Conservation (phyloP, 2,797 vertebrate species). For the Falco biarmicus region DNA sequence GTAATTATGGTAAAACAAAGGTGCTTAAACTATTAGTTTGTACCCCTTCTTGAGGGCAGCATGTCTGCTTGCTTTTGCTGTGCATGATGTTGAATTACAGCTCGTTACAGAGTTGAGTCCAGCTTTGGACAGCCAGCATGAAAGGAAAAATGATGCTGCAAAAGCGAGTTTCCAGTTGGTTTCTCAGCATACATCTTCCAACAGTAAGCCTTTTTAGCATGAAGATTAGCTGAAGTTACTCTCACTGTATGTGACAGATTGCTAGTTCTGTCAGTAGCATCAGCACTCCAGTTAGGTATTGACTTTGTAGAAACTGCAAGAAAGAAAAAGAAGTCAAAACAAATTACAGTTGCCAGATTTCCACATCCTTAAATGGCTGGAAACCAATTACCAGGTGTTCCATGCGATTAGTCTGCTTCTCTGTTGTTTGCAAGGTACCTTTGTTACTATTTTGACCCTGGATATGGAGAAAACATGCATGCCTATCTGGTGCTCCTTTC, state of each 20-base stretch:
- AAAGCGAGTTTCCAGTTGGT: neutral
- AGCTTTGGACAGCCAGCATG: neutral
- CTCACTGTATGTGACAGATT: conserved; percentile 77
- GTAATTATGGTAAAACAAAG: neutral
- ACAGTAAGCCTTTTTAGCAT: neutral
- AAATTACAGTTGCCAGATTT: neutral
- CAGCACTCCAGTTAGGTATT: conserved; percentile 85
- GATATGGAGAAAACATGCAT: neutral
- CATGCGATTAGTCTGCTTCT: neutral
- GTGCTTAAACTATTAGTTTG: neutral
- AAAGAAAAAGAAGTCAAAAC: neutral
- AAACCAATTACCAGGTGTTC: neutral
- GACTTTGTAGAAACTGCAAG: conserved; percentile 85
- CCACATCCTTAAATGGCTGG: neutral
- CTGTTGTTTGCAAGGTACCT: neutral
- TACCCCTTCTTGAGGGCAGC: neutral
- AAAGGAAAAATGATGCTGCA: neutral
- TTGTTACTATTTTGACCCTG: neutral
- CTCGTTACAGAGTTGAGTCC: neutral
- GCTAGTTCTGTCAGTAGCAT: conserved; percentile 91
- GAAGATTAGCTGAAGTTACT: neutral
- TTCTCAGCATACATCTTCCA: neutral
- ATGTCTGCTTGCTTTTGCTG: neutral
- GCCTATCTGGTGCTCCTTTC: neutral
- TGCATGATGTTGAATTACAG: neutral